Conservation (phyloP, 2,888 invertebrate species). For the Nomada flava region DNA sequence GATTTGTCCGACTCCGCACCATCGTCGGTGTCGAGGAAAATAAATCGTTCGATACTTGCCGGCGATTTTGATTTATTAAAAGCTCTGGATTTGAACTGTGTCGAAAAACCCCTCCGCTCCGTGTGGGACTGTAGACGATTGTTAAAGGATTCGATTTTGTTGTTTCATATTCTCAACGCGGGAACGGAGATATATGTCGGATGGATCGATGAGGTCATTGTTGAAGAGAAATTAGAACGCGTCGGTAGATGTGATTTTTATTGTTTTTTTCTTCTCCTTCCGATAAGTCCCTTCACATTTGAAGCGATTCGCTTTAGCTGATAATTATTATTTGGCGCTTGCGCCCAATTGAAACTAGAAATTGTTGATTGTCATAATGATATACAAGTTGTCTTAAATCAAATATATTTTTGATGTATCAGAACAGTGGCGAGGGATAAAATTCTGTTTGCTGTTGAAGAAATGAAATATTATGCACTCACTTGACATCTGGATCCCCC, state of each 20-base stretch:
- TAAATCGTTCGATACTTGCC: slow-evolving; percentile 54
- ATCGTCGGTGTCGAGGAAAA: slow-evolving; percentile 53
- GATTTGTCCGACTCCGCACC: slow-evolving; percentile 52
- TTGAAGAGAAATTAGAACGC: no score
- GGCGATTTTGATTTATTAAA: slow-evolving; percentile 61
- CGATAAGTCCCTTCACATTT: no score
- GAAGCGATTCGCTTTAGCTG: no score
- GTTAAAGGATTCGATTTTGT: slow-evolving; percentile 12
- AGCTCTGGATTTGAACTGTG: slow-evolving; percentile 34
- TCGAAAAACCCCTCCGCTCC: slow-evolving; percentile 3
- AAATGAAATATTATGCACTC: slow-evolving; percentile 35
- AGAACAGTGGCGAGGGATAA: no score
- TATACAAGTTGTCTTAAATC: no score
- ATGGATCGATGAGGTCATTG: neutral
- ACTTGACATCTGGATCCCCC: slow-evolving; percentile 61
- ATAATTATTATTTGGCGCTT: no score
- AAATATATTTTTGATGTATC: no score
- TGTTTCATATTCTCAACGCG: neutral
- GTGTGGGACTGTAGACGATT: neutral
- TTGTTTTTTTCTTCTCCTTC: no score
- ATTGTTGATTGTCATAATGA: no score
- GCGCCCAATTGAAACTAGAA: no score
- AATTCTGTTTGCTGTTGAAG: neutral
- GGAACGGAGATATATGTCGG: neutral
- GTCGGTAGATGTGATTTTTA: no score